phyloP scores from a whole-genome alignment of 2,888 invertebrate species.

The Agapostemon virescens region DNA sequence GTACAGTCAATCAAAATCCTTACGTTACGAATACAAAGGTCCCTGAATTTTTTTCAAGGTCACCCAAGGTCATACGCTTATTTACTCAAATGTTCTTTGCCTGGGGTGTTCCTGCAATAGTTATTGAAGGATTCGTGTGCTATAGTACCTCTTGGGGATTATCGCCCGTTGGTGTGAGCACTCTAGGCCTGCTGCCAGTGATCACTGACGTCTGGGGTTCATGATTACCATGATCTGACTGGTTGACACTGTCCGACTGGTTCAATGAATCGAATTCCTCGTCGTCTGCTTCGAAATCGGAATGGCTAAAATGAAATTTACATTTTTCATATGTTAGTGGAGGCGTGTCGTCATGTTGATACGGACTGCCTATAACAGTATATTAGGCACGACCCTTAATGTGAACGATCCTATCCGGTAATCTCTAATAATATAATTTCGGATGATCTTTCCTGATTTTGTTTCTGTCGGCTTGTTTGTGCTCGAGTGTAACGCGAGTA shows the following conservation, averaged over 20 bases:
- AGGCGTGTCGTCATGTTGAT: neutral
- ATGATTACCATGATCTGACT: conserved; percentile 75
- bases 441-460: neutral
- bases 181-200: conserved; percentile 72
- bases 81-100: no score
- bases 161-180: conserved; percentile 79
- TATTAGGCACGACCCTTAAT: conserved; percentile 67
- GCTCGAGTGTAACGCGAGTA: conserved; percentile 13
- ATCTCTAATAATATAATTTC: neutral
- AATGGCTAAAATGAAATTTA: conserved; percentile 79
- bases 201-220: conserved; percentile 69
- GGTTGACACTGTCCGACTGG: conserved; percentile 80
- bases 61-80: no score
- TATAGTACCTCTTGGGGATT: conserved; percentile 78
- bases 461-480: conserved; percentile 3
- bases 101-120: neutral
- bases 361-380: conserved; percentile 43
- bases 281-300: conserved; percentile 84
- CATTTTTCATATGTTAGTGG: conserved; percentile 42
- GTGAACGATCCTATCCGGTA: conserved; percentile 26
- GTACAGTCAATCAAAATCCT: no score
- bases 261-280: conserved; percentile 82
- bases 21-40: no score
- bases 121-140: neutral
- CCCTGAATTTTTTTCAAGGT: no score